These are phyloP conservation scores for Poecilia picta DNA, from an alignment of 2,797 vertebrate genomes.

Conservation along the genomic window DNA sequence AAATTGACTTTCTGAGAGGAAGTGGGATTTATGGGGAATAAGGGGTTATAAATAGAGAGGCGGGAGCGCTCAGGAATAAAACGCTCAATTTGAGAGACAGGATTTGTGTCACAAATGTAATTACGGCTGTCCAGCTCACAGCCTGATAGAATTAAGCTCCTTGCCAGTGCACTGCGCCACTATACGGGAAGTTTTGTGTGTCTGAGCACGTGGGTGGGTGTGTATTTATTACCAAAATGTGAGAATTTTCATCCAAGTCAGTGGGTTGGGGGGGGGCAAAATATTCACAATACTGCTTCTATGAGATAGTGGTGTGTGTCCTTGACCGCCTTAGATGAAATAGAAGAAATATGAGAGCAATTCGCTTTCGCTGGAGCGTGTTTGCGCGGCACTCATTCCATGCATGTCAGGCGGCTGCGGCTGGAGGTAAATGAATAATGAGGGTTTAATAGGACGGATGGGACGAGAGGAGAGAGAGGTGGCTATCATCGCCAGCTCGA, in stretches of 20 bases:
- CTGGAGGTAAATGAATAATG: conserved; percentile 76
- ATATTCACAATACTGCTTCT: conserved; percentile 46
- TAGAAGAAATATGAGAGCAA: conserved; percentile 29
- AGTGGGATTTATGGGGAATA: conserved; percentile 78
- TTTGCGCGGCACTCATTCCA: conserved; percentile 44
- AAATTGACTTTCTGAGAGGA: conserved; percentile 80
- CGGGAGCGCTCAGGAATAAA: conserved; percentile 73
- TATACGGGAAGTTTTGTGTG: conserved; percentile 35
- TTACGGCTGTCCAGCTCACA: conserved; percentile 78
- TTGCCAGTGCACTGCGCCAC: conserved; percentile 58
- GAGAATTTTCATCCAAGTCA: conserved; percentile 32
- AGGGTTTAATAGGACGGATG: conserved; percentile 74
- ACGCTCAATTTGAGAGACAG: conserved; percentile 81
- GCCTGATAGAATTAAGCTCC: conserved; percentile 81
- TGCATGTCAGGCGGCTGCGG: conserved; percentile 56
- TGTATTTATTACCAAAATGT: conserved; percentile 29
- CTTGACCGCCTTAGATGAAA: conserved; percentile 57
- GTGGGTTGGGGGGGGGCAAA: background rate
- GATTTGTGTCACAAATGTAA: conserved; percentile 85
- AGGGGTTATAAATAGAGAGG: conserved; percentile 79
- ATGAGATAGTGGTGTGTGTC: conserved; percentile 46
- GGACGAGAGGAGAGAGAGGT: conserved; percentile 40
- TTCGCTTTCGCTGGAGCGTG: conserved; percentile 26
- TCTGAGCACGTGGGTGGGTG: conserved; percentile 31
- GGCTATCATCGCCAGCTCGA: conserved; percentile 65